These are phyloP conservation scores for Venustaconcha ellipsiformis DNA, from an alignment of 1,140 invertebrate genomes.

Conservation along the genomic window DNA sequence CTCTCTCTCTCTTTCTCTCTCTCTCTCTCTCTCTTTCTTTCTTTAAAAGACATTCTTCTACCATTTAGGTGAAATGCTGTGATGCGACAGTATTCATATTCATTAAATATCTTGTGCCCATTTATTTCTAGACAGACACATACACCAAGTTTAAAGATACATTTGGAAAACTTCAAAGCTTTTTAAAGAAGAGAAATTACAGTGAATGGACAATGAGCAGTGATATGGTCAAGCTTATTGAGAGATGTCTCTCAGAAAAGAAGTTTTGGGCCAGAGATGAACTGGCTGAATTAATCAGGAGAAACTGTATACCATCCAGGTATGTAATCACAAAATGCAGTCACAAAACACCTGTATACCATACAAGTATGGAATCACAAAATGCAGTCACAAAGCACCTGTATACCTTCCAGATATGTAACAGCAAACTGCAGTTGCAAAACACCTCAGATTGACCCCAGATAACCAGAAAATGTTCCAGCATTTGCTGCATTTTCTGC, in stretches of 20 bases:
- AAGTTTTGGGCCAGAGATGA: slow-evolving; percentile 23
- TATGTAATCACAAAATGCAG: not conserved
- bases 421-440: not conserved
- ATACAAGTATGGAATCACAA: not conserved
- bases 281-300: slow-evolving; percentile 11
- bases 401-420: not conserved
- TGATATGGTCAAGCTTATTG: slow-evolving; percentile 21
- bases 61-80: not conserved
- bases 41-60: not conserved
- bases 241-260: slow-evolving; percentile 21
- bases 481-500: no score
- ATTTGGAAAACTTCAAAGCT: slow-evolving; percentile 3
- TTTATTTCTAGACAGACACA: not conserved
- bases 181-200: slow-evolving; percentile 14
- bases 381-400: not conserved
- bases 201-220: slow-evolving; percentile 23
- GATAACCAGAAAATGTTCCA: no score
- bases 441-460: not conserved
- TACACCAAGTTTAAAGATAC: slow-evolving; percentile 11
- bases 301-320: slow-evolving; percentile 26
- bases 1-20: slow-evolving; percentile 1
- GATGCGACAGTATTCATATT: not conserved
- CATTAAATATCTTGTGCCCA: not conserved
- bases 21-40: not conserved
- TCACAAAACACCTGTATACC: not conserved